A percentile compares a stretch with the other conserved stretches of the same genome.
phyloP scores from a whole-genome alignment of 2,888 invertebrate species.

The Agriopis leucophaearia region DNA sequence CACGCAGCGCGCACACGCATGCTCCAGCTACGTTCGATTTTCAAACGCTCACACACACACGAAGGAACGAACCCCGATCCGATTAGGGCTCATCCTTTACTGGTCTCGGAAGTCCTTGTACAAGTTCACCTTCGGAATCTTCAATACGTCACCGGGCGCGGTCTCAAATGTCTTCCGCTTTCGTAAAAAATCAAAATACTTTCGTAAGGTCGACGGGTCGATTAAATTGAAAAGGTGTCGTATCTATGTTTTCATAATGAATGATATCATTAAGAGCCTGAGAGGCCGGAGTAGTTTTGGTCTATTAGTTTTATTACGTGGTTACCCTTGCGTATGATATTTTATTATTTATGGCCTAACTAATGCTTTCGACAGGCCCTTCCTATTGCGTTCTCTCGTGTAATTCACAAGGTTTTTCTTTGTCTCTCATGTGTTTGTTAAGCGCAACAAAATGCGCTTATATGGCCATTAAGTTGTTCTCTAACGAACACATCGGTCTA shows the following conservation, averaged over 20 bases:
- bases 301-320: slow-evolving; percentile 79
- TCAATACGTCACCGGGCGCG: slow-evolving; percentile 63
- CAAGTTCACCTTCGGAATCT: slow-evolving; percentile 74
- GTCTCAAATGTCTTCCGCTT: slow-evolving; percentile 76
- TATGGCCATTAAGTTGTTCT: slow-evolving; percentile 38
- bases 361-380: slow-evolving; percentile 68
- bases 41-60: slow-evolving; percentile 79
- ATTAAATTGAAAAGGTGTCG: slow-evolving; percentile 78
- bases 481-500: slow-evolving; percentile 34
- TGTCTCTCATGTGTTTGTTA: slow-evolving; percentile 41
- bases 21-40: slow-evolving; percentile 67
- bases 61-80: slow-evolving; percentile 59
- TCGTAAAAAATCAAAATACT: slow-evolving; percentile 70
- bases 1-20: slow-evolving; percentile 79
- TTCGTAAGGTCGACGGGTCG: slow-evolving; percentile 78
- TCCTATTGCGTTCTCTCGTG: slow-evolving; percentile 55
- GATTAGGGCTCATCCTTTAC: slow-evolving; percentile 80
- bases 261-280: slow-evolving; percentile 68
- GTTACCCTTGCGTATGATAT: slow-evolving; percentile 78
- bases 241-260: slow-evolving; percentile 73
- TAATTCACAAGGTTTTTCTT: slow-evolving; percentile 54
- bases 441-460: slow-evolving; percentile 38
- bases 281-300: slow-evolving; percentile 74
- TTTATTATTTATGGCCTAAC: slow-evolving; percentile 63
- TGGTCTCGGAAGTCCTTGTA: slow-evolving; percentile 67